Conservation (phyloP, 2,797 vertebrate genomes). For the Eptatretus atami region DNA sequence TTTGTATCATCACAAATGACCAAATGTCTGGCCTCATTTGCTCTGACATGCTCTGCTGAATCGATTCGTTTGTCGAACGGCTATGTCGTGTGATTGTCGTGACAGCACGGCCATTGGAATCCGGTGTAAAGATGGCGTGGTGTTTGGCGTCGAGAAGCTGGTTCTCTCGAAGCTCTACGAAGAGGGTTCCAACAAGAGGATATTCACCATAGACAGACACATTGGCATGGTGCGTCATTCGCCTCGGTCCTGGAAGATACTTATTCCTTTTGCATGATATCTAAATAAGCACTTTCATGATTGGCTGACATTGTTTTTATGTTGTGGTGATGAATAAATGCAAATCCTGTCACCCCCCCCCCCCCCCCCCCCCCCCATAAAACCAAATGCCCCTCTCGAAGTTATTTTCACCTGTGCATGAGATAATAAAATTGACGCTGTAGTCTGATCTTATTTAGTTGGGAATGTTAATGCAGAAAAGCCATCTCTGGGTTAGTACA, state of each 20-base stretch:
- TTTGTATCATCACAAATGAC: slow-evolving; percentile 8
- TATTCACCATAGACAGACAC: slow-evolving; percentile 82
- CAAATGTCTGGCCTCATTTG: no score
- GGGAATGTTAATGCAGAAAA: no score
- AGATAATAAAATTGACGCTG: no score
- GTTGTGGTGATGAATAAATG: no score
- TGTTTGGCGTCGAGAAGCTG: slow-evolving; percentile 84
- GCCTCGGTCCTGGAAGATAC: background rate
- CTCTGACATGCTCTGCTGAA: no score
- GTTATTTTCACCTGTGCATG: no score
- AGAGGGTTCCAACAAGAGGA: slow-evolving; percentile 78
- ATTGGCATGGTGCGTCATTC: slow-evolving; percentile 59
- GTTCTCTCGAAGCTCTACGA: slow-evolving; percentile 93
- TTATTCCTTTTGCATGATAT: background rate
- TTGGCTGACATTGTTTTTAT: background rate
- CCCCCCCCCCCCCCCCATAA: no score
- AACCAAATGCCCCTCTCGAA: no score
- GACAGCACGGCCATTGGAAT: slow-evolving; percentile 67
- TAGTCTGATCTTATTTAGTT: no score
- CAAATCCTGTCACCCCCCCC: no score
- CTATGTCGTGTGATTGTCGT: background rate
- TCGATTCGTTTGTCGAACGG: no score
- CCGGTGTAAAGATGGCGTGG: slow-evolving; percentile 76
- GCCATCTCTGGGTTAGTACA: no score
- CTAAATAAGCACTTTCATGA: background rate